Base-by-base conservation (phyloP, 2,113 vertebrate genomes). In the Ornithorhynchus anatinus region DNA sequence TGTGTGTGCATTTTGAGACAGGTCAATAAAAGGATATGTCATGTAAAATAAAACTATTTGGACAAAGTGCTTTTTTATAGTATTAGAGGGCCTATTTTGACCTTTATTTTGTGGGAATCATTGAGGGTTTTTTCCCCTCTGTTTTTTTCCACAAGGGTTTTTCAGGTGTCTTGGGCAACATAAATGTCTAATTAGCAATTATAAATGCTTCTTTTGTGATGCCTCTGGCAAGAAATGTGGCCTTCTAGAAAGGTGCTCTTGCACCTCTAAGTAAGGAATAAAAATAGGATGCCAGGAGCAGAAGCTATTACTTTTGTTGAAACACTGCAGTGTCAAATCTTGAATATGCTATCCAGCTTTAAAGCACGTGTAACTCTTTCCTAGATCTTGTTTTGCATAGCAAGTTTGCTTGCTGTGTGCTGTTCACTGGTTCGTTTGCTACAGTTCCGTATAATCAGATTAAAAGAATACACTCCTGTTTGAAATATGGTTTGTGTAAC, bases 21-120 rank as follows among this genome's bases (percentile, higher is more conserved):
- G 56, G 47, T 27, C 25, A 50, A 50, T 50, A 50, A 80, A 87
- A 76, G 82, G 84, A 87, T 69, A 81, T 80, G 60, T 73, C 81
- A 74, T 53, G 59, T 67, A 85, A 74, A 83, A 47, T 51, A 65
- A 64, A 78, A 39, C 17, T 35, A 40, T 66, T 38, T 63, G 57
- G 47, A 9, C 47, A 54, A 10, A 71, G 40, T 57, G 52, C 35
- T 69, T 72, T 81, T 43, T 50, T 29, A 50, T 29, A 52, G 20
- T 67, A 6, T 25, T 23, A 36, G 25, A 14, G 20, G 25, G 44
- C 17, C 57, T 20, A 43, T 27, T 39, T 50, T 38, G 45, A 56
- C 45, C 36, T 52, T 15, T 27, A 15, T 53, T 74, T 70, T 51
- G 19, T 27, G 25, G 22, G 7, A 50, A 50, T 50, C 25, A 27